These are phyloP conservation scores for Halisarca cf. caerulea DNA, from an alignment of 37 sponge, comb jelly and placozoan genomes.

Conservation along the genomic window DNA sequence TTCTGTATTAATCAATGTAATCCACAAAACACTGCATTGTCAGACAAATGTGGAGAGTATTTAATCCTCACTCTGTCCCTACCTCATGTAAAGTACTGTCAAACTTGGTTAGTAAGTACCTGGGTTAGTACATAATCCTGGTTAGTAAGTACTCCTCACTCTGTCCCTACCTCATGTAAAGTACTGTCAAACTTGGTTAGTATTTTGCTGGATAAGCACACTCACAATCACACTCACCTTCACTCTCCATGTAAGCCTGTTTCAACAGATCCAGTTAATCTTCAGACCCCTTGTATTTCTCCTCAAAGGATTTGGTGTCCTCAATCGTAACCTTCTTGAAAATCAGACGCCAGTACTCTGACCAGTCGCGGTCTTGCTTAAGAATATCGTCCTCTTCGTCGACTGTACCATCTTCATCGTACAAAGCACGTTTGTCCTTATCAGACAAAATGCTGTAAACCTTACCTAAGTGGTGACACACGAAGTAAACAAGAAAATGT, in stretches of 20 bases:
- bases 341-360: conserved; percentile 80
- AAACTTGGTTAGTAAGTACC: too few relatives aligned
- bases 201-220: too few relatives aligned
- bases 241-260: conserved; percentile 56
- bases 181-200: too few relatives aligned
- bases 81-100: too few relatives aligned
- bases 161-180: too few relatives aligned
- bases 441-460: conserved; percentile 69
- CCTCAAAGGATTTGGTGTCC: conserved; percentile 69
- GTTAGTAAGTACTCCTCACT: too few relatives aligned
- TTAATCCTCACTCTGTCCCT: too few relatives aligned
- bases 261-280: conserved; percentile 75
- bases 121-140: too few relatives aligned
- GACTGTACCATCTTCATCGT: conserved; percentile 79
- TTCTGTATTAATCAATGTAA: too few relatives aligned
- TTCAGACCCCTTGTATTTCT: conserved; percentile 73
- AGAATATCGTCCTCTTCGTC: conserved; percentile 64
- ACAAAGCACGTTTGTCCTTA: conserved; percentile 69
- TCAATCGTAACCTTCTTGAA: conserved; percentile 70
- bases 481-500: background rate
- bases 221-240: conserved; percentile 39
- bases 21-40: too few relatives aligned
- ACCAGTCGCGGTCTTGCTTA: conserved; percentile 70
- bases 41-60: too few relatives aligned
- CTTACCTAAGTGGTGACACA: conserved; percentile 22